These are phyloP conservation scores for Cephalopholis sonnerati DNA, from an alignment of 2,113 vertebrate genomes.

Conservation along the genomic window DNA sequence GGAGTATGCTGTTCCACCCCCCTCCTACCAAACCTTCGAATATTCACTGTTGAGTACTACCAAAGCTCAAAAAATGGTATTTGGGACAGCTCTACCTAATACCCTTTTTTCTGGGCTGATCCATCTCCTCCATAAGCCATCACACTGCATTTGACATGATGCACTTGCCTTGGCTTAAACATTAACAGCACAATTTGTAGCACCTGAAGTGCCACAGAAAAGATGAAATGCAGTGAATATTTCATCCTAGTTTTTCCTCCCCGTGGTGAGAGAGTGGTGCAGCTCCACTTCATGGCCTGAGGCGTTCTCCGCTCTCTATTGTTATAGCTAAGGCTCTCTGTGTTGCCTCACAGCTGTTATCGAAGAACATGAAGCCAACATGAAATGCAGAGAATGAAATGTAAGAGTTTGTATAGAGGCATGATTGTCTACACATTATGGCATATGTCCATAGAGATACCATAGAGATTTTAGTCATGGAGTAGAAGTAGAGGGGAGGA, in stretches of 20 bases:
- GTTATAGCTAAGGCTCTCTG: conserved; percentile 28
- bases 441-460: not conserved
- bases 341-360: conserved; percentile 30
- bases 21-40: too few species aligned
- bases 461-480: not conserved
- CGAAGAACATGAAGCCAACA: conserved; percentile 19
- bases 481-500: not conserved
- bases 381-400: conserved; percentile 13
- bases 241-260: conserved; percentile 42
- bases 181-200: conserved; percentile 57
- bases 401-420: not conserved
- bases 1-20: too few species aligned
- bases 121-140: conserved; percentile 1
- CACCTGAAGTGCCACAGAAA: conserved; percentile 39
- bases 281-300: conserved; percentile 25
- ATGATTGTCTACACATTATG: not conserved
- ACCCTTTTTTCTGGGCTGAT: not conserved
- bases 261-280: conserved; percentile 7
- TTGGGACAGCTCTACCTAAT: too few species aligned
- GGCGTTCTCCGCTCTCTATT: conserved; percentile 49
- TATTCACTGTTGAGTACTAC: too few species aligned
- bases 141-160: conserved; percentile 11
- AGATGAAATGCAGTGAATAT: conserved; percentile 65
- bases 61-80: too few species aligned
- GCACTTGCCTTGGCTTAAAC: conserved; percentile 40